Percentiles rank a stretch among this genome's conserved stretches.
Conservation (phyloP, 2,113 vertebrate genomes). For the Columba janthina region DNA sequence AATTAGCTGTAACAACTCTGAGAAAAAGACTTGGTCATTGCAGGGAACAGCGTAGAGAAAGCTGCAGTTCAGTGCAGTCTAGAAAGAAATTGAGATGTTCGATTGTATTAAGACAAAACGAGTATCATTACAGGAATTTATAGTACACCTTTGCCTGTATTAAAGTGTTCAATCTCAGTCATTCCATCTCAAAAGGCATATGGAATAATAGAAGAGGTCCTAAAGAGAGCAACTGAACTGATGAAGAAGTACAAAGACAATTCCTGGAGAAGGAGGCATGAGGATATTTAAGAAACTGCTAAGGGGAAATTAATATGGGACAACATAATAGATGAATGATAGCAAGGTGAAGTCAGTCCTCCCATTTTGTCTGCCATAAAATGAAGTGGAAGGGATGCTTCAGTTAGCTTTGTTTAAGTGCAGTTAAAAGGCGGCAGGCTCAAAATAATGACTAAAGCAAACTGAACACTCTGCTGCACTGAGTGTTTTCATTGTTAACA, state of each 20-base stretch:
- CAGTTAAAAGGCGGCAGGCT: background rate
- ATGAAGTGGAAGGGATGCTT: background rate
- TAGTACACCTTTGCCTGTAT: background rate
- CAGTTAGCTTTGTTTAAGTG: background rate
- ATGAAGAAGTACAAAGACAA: slow-evolving; percentile 20
- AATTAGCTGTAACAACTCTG: slow-evolving; percentile 49
- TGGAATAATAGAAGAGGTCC: slow-evolving; percentile 1
- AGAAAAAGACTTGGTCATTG: slow-evolving; percentile 33
- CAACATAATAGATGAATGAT: background rate
- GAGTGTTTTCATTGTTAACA: background rate
- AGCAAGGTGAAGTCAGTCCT: background rate
- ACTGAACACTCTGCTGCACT: background rate
- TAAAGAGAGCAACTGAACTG: background rate
- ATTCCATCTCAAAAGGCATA: background rate
- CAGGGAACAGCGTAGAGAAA: slow-evolving; percentile 12
- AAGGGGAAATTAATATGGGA: slow-evolving; percentile 17
- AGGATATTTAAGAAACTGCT: slow-evolving; percentile 4
- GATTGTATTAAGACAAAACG: slow-evolving; percentile 50
- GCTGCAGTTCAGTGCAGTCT: background rate
- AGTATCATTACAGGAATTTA: slow-evolving; percentile 24
- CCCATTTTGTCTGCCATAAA: background rate
- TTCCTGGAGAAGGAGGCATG: background rate
- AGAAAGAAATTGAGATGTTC: slow-evolving; percentile 53
- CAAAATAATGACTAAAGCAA: background rate
- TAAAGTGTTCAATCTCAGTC: slow-evolving; percentile 17